Conservation (phyloP, 1,140 invertebrate genomes). For the Trichogramma pretiosum region DNA sequence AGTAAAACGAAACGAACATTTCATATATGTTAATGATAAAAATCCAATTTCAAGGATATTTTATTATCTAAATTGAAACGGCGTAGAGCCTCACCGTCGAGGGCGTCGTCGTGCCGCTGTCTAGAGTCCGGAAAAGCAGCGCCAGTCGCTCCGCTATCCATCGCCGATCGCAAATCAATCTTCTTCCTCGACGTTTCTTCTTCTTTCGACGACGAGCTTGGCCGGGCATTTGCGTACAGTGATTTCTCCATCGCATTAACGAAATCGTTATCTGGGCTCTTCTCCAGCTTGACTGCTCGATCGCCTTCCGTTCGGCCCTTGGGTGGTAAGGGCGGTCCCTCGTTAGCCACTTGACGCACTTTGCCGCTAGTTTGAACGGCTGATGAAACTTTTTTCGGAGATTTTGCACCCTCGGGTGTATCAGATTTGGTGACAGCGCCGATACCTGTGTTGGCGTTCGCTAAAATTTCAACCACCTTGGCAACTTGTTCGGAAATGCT, state of each 20-base stretch:
- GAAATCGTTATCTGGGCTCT: conserved; percentile 32
- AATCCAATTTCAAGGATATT: neutral
- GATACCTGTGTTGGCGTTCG: too few species aligned
- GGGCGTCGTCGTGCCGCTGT: neutral
- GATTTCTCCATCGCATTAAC: conserved; percentile 39
- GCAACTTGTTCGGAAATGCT: too few species aligned
- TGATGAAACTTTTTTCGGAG: conserved; percentile 42
- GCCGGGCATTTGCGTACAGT: conserved; percentile 19
- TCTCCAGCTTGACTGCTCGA: conserved; percentile 36
- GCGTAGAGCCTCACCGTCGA: neutral
- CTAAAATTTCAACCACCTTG: neutral
- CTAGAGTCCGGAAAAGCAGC: neutral
- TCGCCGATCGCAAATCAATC: conserved; percentile 3
- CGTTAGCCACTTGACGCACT: conserved; percentile 31
- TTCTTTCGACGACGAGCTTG: too few species aligned
- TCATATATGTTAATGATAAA: too few species aligned
- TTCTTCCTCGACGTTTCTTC: neutral
- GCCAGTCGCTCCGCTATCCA: neutral
- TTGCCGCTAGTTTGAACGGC: conserved; percentile 46
- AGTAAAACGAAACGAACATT: too few species aligned
- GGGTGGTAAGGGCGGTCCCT: neutral
- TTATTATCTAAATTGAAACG: neutral
- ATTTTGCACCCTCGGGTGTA: too few species aligned
- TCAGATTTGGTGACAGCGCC: too few species aligned
- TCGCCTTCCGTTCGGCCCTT: conserved; percentile 18